Conservation (phyloP, 1,140 invertebrate species). For the Tribolium madens region DNA sequence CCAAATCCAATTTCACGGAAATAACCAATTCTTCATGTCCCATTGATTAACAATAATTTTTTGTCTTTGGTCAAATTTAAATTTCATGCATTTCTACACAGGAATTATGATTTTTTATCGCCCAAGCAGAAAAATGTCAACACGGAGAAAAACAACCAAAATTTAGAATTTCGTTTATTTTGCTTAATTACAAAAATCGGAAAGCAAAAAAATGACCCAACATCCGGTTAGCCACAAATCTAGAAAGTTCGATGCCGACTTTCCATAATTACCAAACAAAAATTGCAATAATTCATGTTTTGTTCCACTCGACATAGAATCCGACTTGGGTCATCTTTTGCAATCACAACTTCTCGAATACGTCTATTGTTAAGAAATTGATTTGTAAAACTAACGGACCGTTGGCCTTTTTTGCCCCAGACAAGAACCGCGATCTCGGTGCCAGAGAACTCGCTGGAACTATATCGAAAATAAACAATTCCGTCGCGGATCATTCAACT, state of each 20-base stretch:
- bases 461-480: conserved; percentile 41
- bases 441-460: conserved; percentile 42
- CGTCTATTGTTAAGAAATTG: conserved; percentile 25
- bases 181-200: not conserved
- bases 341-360: not conserved
- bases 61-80: conserved; percentile 2
- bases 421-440: conserved; percentile 16
- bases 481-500: conserved; percentile 12
- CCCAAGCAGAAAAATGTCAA: not conserved
- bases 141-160: not conserved
- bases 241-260: not conserved
- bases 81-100: conserved; percentile 3
- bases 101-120: not conserved
- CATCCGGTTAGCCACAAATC: not conserved
- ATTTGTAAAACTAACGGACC: conserved; percentile 40
- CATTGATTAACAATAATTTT: not conserved
- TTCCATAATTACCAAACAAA: not conserved
- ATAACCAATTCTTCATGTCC: not conserved
- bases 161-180: not conserved
- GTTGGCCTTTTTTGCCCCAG: not conserved
- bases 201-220: not conserved
- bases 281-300: not conserved
- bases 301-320: not conserved
- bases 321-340: conserved; percentile 1
- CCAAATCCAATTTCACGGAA: not conserved